Conservation (phyloP, 2,888 invertebrate genomes). For the Hypercompe scribonia region DNA sequence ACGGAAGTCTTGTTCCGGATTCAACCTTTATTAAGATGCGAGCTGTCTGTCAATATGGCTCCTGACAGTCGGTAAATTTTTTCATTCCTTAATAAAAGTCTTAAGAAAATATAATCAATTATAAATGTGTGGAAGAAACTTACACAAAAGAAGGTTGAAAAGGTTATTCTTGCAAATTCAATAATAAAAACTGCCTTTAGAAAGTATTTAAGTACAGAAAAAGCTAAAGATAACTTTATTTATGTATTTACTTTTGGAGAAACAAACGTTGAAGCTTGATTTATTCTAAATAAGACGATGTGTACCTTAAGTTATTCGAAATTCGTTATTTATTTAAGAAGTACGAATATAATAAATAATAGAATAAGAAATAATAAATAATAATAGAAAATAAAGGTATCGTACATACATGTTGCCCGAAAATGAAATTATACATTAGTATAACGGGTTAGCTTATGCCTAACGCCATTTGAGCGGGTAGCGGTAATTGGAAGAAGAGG, state of each 20-base stretch:
- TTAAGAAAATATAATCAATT: background rate
- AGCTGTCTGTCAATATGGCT: background rate
- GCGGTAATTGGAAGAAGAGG: no score
- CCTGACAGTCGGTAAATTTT: background rate
- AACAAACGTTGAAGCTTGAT: background rate
- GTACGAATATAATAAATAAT: no score
- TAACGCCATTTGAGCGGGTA: background rate
- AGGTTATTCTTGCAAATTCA: background rate
- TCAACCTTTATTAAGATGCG: background rate
- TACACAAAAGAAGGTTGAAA: background rate
- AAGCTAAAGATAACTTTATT: background rate
- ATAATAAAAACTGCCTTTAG: background rate
- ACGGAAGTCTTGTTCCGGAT: background rate
- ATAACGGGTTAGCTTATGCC: background rate
- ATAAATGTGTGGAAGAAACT: background rate
- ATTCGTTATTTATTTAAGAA: no score
- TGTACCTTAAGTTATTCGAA: no score
- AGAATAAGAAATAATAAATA: no score
- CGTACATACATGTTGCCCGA: no score
- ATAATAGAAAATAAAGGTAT: no score
- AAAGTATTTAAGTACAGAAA: background rate
- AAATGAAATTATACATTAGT: background rate
- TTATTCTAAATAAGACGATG: no score
- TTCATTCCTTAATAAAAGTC: background rate
- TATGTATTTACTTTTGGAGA: background rate